A percentile compares a stretch with the other conserved stretches of the same genome.
phyloP scores from a whole-genome alignment of 2,797 vertebrate species.

The Dendrocincla fuliginosa region DNA sequence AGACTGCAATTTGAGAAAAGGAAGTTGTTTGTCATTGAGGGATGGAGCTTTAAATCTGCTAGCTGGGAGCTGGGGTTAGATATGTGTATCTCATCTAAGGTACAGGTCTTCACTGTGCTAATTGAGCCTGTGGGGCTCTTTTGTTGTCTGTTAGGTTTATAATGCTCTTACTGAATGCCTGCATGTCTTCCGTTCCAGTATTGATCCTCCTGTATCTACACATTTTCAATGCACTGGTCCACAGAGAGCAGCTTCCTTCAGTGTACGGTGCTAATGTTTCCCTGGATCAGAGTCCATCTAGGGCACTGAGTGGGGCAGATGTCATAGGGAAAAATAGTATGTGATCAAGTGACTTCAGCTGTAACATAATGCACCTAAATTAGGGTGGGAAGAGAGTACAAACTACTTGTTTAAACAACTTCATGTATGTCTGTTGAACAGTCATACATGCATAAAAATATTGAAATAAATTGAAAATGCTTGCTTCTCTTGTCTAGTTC shows the following conservation, averaged over 20 bases:
- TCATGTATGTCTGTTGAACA: background rate
- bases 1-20: background rate
- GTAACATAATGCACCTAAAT: background rate
- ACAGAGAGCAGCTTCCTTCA: background rate
- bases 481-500: background rate
- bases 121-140: background rate
- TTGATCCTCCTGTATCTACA: fast-evolving
- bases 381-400: background rate
- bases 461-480: background rate
- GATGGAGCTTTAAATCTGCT: background rate
- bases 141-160: background rate
- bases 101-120: background rate
- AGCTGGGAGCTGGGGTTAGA: background rate
- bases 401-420: background rate
- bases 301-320: fast-evolving
- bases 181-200: fast-evolving
- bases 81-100: background rate
- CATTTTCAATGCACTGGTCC: background rate
- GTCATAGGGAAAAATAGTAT: background rate
- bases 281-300: background rate
- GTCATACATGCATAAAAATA: background rate
- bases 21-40: background rate
- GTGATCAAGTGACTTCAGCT: background rate
- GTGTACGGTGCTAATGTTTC: background rate
- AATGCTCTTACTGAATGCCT: background rate